Evolutionary conservation across 1,140 invertebrate genomes (phyloP).

Genomic region (Helicoverpa zea): DNA sequence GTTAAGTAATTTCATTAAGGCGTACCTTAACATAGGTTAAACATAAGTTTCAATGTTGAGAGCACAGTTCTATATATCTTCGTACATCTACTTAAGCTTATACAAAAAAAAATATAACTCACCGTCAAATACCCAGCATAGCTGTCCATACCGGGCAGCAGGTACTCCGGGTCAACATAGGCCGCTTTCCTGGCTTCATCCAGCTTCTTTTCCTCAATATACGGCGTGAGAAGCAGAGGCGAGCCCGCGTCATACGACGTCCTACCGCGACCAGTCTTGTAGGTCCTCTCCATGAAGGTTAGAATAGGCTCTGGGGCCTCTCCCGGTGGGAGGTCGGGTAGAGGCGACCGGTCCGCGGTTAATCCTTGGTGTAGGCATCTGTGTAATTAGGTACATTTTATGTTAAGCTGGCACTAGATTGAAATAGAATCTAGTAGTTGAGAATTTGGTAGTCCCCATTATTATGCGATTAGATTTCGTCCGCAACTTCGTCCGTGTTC

Average conservation of each 20-base stretch:
- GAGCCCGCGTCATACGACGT: slow-evolving; percentile 68
- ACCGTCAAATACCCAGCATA: slow-evolving; percentile 84
- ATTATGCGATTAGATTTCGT: no score
- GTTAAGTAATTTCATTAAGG: no score
- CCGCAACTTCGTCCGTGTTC: no score
- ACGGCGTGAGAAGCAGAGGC: slow-evolving; percentile 75
- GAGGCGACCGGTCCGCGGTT: slow-evolving; percentile 57
- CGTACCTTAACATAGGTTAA: no score
- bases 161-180: slow-evolving; percentile 73
- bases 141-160: slow-evolving; percentile 78
- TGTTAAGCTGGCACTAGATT: no score
- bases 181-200: slow-evolving; percentile 78
- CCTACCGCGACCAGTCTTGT: slow-evolving; percentile 63
- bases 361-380: slow-evolving; percentile 63
- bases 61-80: no score
- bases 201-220: slow-evolving; percentile 75
- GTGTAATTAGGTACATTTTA: neutral
- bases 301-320: slow-evolving; percentile 80
- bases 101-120: slow-evolving; percentile 39
- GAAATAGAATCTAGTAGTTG: no score
- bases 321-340: slow-evolving; percentile 75
- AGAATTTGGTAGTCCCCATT: no score
- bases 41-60: no score
- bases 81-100: no score
- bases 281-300: slow-evolving; percentile 77